phyloP scores from a whole-genome alignment of 1,140 invertebrate species.

The Thereuonema tuberculata region DNA sequence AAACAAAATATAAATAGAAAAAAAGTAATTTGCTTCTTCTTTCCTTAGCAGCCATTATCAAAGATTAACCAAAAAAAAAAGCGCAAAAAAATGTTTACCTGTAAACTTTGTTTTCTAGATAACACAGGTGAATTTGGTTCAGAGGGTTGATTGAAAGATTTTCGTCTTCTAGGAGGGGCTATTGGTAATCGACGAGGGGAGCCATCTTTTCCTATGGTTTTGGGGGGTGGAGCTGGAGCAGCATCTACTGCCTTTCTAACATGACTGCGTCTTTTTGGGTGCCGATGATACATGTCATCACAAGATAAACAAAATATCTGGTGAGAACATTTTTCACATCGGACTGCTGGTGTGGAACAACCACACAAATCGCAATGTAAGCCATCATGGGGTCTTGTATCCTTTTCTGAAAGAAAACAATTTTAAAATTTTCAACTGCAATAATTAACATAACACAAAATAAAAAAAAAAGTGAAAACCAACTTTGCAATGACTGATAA shows the following conservation, averaged over 20 bases:
- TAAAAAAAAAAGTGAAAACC: no score
- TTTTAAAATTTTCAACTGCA: not conserved
- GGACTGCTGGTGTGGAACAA: constrained; percentile 51
- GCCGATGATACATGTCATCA: constrained; percentile 86
- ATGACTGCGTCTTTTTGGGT: constrained; percentile 70
- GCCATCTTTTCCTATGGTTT: constrained; percentile 3
- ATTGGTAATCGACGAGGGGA: constrained; percentile 41
- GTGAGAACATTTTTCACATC: constrained; percentile 59
- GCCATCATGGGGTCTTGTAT: constrained; percentile 25
- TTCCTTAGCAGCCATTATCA: no score
- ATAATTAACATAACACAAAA: no score
- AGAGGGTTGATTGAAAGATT: constrained; percentile 26
- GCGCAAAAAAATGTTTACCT: no score
- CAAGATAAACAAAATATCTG: constrained; percentile 58
- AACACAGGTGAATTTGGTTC: not conserved
- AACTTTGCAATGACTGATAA: no score
- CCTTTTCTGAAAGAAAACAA: constrained; percentile 10
- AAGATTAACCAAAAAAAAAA: no score
- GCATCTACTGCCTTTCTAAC: constrained; percentile 43
- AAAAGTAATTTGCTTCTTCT: not conserved
- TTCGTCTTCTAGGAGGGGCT: constrained; percentile 60
- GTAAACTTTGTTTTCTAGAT: not conserved
- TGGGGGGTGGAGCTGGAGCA: not conserved
- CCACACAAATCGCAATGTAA: constrained; percentile 70
- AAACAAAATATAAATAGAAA: not conserved